These are phyloP conservation scores for Marronus borbonicus DNA, from an alignment of 2,888 invertebrate species.

Conservation along the genomic window DNA sequence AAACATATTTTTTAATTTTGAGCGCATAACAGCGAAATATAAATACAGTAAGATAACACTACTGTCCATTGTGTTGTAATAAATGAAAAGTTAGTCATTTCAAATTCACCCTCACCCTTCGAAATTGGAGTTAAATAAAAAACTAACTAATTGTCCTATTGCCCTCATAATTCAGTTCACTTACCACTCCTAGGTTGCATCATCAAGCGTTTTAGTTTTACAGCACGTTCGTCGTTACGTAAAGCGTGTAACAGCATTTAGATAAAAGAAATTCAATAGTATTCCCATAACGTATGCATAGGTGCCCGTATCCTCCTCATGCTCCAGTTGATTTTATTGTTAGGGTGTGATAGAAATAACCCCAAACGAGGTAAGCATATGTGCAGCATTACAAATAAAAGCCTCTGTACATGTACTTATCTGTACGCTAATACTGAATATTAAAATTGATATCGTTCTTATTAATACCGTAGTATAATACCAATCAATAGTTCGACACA, in stretches of 20 bases:
- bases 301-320: constrained; percentile 51
- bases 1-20: too few species aligned
- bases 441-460: too few species aligned
- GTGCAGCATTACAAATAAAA: neutral
- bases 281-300: constrained; percentile 41
- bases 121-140: constrained; percentile 11
- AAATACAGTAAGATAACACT: neutral
- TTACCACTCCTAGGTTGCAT: constrained; percentile 19
- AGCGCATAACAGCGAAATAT: too few species aligned
- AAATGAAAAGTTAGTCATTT: neutral
- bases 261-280: constrained; percentile 22
- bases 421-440: too few species aligned
- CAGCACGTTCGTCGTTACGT: too few species aligned
- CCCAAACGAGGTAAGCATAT: neutral
- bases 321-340: constrained; percentile 51
- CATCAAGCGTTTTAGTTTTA: neutral
- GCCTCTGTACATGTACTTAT: too few species aligned
- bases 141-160: constrained; percentile 22
- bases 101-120: constrained; percentile 13
- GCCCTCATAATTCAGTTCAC: constrained; percentile 22
- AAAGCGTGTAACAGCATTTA: constrained; percentile 7
- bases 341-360: constrained; percentile 49
- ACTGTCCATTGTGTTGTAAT: neutral
- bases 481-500: too few species aligned
- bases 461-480: too few species aligned